A percentile compares a stretch with the other conserved stretches of the same genome.
phyloP scores from a whole-genome alignment of 2,888 invertebrate species.

The Protodeltote pygarga region DNA sequence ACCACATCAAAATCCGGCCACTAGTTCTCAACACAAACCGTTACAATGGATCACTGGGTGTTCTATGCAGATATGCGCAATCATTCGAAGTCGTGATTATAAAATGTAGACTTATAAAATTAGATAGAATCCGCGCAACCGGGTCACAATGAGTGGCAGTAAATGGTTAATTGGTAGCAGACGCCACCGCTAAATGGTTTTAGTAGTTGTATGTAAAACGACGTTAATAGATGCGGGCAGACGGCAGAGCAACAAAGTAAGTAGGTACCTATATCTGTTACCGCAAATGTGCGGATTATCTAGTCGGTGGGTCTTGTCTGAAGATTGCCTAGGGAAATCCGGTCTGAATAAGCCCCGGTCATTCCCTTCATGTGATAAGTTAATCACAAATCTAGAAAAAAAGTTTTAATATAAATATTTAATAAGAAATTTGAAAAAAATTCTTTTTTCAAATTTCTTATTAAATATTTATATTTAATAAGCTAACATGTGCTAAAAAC shows the following conservation, averaged over 20 bases:
- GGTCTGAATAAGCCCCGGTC: too few relatives aligned
- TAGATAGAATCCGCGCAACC: conserved; percentile 57
- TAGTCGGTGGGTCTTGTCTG: too few relatives aligned
- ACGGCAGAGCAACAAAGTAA: conserved; percentile 41
- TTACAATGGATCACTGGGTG: conserved; percentile 29
- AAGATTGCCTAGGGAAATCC: too few relatives aligned
- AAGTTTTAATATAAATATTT: too few relatives aligned
- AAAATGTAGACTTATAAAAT: conserved; percentile 41
- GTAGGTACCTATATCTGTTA: too few relatives aligned
- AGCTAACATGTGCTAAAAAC: too few relatives aligned
- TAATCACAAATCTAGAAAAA: too few relatives aligned
- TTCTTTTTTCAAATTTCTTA: too few relatives aligned
- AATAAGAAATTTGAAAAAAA: too few relatives aligned
- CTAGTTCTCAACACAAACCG: conserved; percentile 25
- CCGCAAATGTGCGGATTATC: too few relatives aligned
- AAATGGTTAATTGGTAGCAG: conserved; percentile 66
- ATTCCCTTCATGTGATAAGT: too few relatives aligned
- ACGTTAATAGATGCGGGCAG: conserved; percentile 40
- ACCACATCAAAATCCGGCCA: conserved; percentile 20
- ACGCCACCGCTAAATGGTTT: conserved; percentile 61
- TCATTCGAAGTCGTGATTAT: conserved; percentile 30
- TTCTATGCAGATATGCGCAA: conserved; percentile 23
- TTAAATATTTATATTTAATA: too few relatives aligned
- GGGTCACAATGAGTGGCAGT: conserved; percentile 67
- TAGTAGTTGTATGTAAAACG: conserved; percentile 54